Conservation (phyloP, 2,888 invertebrate species). For the Drosophila kokeensis region DNA sequence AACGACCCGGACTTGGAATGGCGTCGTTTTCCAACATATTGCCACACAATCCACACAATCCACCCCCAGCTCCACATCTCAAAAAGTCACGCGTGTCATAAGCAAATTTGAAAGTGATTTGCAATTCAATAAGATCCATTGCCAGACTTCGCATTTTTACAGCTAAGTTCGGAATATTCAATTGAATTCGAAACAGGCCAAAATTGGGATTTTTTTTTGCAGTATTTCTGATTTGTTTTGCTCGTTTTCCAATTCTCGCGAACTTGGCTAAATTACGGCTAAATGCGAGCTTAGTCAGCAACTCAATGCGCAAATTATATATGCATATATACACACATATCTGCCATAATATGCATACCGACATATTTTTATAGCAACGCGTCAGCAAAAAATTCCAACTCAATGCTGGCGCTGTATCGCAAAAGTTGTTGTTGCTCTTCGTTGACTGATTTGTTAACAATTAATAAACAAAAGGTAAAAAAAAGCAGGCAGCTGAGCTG, state of each 20-base stretch:
- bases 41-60: background rate
- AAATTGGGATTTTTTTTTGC: conserved; percentile 36
- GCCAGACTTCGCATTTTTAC: conserved; percentile 31
- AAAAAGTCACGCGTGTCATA: conserved; percentile 35
- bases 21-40: conserved; percentile 24
- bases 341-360: conserved; percentile 36
- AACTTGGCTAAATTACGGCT: conserved; percentile 69
- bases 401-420: conserved; percentile 47
- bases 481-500: conserved; percentile 25
- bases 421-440: conserved; percentile 19
- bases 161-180: conserved; percentile 51
- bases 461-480: conserved; percentile 59
- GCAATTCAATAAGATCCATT: conserved; percentile 62
- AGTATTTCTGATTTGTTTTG: conserved; percentile 1
- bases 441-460: conserved; percentile 67
- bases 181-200: conserved; percentile 50
- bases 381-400: conserved; percentile 55
- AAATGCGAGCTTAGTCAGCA: conserved; percentile 69
- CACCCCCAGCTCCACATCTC: background rate
- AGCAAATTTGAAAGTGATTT: conserved; percentile 54
- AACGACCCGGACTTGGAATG: conserved; percentile 35
- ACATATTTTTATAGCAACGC: conserved; percentile 18
- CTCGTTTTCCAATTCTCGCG: conserved; percentile 53
- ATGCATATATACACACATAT: conserved; percentile 17
- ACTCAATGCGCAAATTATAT: conserved; percentile 48